These are phyloP conservation scores for Dascillus cervinus DNA, from an alignment of 2,888 invertebrate genomes.

Conservation along the genomic window DNA sequence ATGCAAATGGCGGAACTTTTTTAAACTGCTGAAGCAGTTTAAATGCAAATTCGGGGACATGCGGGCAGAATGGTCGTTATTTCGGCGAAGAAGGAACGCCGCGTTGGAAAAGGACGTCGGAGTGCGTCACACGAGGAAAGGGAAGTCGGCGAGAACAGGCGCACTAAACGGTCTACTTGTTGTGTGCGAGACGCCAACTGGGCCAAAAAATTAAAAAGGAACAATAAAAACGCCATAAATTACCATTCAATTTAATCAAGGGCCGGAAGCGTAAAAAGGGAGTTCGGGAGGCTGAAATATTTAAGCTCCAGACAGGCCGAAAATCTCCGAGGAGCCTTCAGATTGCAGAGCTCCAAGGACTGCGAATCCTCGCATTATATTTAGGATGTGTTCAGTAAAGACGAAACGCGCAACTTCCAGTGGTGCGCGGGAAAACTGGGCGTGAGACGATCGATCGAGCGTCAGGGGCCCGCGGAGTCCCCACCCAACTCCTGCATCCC, in stretches of 20 bases:
- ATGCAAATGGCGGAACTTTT: too few relatives aligned
- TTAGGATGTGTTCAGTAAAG: constrained; percentile 19
- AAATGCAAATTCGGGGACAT: too few relatives aligned
- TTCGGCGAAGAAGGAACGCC: too few relatives aligned
- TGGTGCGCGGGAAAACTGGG: constrained; percentile 39
- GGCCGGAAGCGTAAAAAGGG: too few relatives aligned
- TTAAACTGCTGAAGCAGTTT: too few relatives aligned
- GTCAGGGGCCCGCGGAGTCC: constrained; percentile 33
- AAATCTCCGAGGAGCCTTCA: constrained; percentile 30
- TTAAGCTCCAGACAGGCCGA: constrained; percentile 18
- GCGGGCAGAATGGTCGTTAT: too few relatives aligned
- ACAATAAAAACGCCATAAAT: neutral
- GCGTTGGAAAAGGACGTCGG: too few relatives aligned
- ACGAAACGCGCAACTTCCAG: constrained; percentile 26
- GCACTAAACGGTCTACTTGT: too few relatives aligned
- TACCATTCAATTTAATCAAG: too few relatives aligned
- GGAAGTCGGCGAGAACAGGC: too few relatives aligned
- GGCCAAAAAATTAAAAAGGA: neutral
- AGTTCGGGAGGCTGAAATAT: constrained; percentile 9
- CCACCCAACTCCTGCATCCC: constrained; percentile 31
- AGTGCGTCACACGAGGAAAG: too few relatives aligned
- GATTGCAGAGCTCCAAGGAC: constrained; percentile 30
- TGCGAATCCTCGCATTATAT: constrained; percentile 22
- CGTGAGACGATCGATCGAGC: constrained; percentile 39
- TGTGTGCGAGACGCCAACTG: too few relatives aligned